Conservation (phyloP, 2,113 vertebrate species). For the Megatriorchis doriae region DNA sequence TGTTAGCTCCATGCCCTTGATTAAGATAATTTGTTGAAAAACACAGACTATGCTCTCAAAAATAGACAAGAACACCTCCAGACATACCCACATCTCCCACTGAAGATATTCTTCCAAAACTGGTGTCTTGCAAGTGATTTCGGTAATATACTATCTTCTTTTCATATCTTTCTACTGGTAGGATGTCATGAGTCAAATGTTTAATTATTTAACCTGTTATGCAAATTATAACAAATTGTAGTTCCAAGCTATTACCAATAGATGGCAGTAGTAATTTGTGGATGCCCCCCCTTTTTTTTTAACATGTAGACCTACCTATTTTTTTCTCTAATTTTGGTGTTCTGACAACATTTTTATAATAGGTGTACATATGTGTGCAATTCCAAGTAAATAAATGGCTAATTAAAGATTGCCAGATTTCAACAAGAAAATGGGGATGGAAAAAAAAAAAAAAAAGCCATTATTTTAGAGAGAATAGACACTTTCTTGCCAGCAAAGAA, state of each 20-base stretch:
- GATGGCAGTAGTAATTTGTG: conserved; percentile 40
- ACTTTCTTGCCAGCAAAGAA: neutral
- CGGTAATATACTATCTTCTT: neutral
- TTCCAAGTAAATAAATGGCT: neutral
- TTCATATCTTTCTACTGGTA: neutral
- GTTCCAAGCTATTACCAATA: neutral
- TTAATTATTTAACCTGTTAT: neutral
- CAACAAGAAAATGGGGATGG: neutral
- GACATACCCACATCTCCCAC: neutral
- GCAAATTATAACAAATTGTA: neutral
- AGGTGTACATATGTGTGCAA: neutral
- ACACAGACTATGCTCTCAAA: neutral
- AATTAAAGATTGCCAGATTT: neutral
- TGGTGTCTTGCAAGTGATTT: neutral
- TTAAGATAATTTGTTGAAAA: neutral
- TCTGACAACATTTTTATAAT: neutral
- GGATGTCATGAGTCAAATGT: neutral
- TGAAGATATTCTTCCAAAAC: neutral
- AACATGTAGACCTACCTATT: accelerated
- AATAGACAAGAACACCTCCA: neutral
- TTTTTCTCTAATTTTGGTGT: neutral
- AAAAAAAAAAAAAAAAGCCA: neutral
- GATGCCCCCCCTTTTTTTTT: neutral
- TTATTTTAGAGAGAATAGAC: neutral
- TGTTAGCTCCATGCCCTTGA: neutral